Percentiles rank a stretch among this genome's conserved stretches.
phyloP scores from a whole-genome alignment of 2,888 invertebrate genomes.

The Megastigmus dorsalis region DNA sequence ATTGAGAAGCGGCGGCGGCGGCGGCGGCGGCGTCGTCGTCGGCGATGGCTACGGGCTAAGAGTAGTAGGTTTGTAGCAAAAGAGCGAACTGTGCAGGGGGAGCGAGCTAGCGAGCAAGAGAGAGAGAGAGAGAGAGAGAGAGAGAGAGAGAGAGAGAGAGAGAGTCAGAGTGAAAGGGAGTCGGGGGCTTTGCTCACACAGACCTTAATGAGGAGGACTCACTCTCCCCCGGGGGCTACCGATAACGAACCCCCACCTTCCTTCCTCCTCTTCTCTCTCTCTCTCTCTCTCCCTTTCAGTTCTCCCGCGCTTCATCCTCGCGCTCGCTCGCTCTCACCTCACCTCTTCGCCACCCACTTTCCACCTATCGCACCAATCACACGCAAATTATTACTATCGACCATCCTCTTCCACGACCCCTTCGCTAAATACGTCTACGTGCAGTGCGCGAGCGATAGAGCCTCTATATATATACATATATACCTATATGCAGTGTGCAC shows the following conservation, averaged over 20 bases:
- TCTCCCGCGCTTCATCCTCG: constrained; percentile 34
- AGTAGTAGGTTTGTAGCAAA: constrained; percentile 11
- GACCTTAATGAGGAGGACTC: constrained; percentile 66
- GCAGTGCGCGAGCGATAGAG: background rate
- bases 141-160: background rate
- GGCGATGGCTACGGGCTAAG: constrained; percentile 51
- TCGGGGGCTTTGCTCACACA: constrained; percentile 61
- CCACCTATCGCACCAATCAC: constrained; percentile 60
- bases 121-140: background rate
- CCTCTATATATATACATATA: too few relatives aligned
- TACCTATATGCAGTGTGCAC: background rate
- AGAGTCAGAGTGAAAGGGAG: constrained; percentile 37
- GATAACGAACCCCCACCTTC: constrained; percentile 65
- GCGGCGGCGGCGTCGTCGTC: constrained; percentile 49
- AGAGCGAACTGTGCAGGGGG: background rate
- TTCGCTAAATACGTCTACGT: background rate
- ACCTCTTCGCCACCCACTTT: constrained; percentile 47
- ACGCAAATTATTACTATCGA: constrained; percentile 64
- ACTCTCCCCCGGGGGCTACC: constrained; percentile 64
- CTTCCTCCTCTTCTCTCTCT: constrained; percentile 33
- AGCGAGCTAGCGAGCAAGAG: background rate
- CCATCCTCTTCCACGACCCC: constrained; percentile 45
- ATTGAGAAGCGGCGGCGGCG: constrained; percentile 56
- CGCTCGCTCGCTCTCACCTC: constrained; percentile 37
- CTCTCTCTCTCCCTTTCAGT: constrained; percentile 52